Evolutionary conservation across 23 tunicate genomes (phyloP), one percentile per base, ranked within the genome.

Genomic region (Styela plicata): DNA sequence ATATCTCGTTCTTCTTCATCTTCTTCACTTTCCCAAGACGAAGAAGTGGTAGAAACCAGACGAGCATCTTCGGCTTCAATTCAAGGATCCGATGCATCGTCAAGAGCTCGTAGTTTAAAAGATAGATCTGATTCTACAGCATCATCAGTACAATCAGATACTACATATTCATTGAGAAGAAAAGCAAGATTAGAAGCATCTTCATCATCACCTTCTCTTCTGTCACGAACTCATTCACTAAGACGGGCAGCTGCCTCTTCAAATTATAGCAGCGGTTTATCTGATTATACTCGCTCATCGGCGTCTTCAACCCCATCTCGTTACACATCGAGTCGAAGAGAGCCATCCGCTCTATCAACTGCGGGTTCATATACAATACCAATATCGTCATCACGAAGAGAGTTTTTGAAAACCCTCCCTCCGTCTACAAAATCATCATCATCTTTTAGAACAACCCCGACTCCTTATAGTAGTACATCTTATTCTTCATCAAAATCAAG

Each of bases 391-490:
- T 71, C 77, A 3, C 5, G 77, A 29, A 71, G 77, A 34, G 77
- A 71, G 16, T 71, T 28, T 32, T 26, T 34, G 5, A 71, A 71
- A 44, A 44, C 57, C 13, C 57, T 44, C 13, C 57, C 57, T 44
- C 57, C 57, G 77, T 30, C 77, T 3, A 30, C 77, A 21, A 71
- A 33, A 21, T 21, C 77, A 71, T 32, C 77, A 31, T 71, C 77
- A n/a, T 3, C 37, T 71, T 71, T 28, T 32, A 34, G 77, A 21
- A 28, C 77, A 31, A 29, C 77, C 29, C 77, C 77, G 36, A 32
- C 77, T 22, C 77, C 77, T 28, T 71, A 71, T 36, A 71, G 77
- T 71, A 71, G 77, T 34, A 26, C 77, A 31, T 44, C 57, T 44
- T 44, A 44, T 44, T 44, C 57, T 44, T 29, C 31, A 31, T 3